A percentile compares a stretch with the other conserved stretches of the same genome.
phyloP scores from a whole-genome alignment of 2,888 invertebrate genomes.

The Drosophila heteroneura region DNA sequence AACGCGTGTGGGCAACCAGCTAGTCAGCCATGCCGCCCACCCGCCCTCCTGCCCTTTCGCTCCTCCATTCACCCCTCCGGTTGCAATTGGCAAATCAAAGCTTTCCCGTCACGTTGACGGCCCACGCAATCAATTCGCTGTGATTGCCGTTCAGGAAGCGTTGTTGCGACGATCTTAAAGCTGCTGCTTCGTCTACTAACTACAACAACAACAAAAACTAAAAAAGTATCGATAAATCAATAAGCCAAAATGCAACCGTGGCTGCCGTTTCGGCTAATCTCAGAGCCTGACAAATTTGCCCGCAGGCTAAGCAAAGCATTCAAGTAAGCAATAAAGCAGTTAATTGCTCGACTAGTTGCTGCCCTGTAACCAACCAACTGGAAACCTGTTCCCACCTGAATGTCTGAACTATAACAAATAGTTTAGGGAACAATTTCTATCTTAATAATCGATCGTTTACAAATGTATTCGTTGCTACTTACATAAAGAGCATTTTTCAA shows the following conservation, averaged over 20 bases:
- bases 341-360: constrained; percentile 14
- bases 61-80: background rate
- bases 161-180: constrained; percentile 26
- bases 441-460: background rate
- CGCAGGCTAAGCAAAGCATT: constrained; percentile 38
- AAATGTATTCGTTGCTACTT: background rate
- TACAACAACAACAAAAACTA: background rate
- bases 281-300: constrained; percentile 64
- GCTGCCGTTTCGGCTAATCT: constrained; percentile 58
- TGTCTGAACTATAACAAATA: background rate
- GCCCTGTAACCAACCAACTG: background rate
- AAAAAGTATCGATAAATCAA: constrained; percentile 64
- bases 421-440: background rate
- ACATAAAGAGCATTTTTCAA: background rate
- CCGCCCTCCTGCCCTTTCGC: no score
- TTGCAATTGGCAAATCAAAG: constrained; percentile 49
- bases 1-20: constrained; percentile 54
- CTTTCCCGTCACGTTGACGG: constrained; percentile 31
- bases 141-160: constrained; percentile 59
- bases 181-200: constrained; percentile 19
- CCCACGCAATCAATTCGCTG: constrained; percentile 58
- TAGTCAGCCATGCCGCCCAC: background rate
- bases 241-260: constrained; percentile 64
- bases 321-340: background rate
- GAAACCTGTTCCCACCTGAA: background rate